Base-by-base conservation (phyloP, 2,113 vertebrate genomes). In the Rhipidura dahli region DNA sequence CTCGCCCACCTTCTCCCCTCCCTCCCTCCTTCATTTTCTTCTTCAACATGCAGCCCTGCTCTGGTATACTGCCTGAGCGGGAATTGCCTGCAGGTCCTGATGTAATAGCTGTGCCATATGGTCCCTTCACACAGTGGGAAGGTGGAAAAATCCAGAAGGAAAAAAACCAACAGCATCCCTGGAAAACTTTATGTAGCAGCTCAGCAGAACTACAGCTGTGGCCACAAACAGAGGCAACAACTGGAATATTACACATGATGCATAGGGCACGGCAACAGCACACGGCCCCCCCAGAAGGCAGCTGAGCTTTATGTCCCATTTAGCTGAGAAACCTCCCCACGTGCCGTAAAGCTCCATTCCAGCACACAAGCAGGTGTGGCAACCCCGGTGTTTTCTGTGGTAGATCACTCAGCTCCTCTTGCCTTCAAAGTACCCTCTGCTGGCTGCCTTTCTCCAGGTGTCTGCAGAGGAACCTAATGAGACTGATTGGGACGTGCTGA, bases 241-340 rank as follows among this genome's bases (percentile, higher is more conserved):
- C 94, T 95, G 91, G 94, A 96, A 90, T 56, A 73, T 51, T 57
- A 47, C 2, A 0, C 18, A 13, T 94, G 93, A 94, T 94, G 92
- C 93, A 91, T 47, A 27, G 63, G 91, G 84, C 89, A 86, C 51
- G 1, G 83, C 75, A 83, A 37, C 61, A 15, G 91, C 68, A 56
- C 63, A 53, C 24, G 42, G 50, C 66, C 91, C 92, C 70, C 91
- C 85, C 65, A 72, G 94, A 97, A 96, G 59, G 91, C 95, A 83
- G 96, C 94, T 80, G 92, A 96, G 82, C 51, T 95, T 96, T 96
- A 96, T 93, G 90, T 96, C 65, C 96, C 94, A 93, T 94, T 96
- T 65, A 95, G 90, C 95, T 39, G 92, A 96, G 96, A 93, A 95
- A 33, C 75, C 91, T 79, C 81, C 92, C 68, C 1, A 1, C 0